Evolutionary conservation across 1,140 invertebrate genomes (phyloP), one percentile per base, ranked within the genome.

Genomic region (Batillaria attramentaria): DNA sequence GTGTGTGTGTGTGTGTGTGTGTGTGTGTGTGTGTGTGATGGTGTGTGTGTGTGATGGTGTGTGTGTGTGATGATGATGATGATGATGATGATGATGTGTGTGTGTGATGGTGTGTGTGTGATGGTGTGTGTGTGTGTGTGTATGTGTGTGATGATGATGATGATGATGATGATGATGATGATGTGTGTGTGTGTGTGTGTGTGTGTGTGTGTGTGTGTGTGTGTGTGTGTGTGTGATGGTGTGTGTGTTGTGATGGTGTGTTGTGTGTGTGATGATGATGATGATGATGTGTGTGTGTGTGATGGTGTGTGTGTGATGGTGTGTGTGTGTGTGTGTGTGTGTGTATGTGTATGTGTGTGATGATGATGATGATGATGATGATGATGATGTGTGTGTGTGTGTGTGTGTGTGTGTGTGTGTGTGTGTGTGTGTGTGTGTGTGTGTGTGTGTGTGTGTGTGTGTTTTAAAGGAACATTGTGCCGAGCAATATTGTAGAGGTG

Each of bases 161-260:
- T n/a, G n/a, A n/a, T n/a, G n/a, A n/a, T n/a, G n/a, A n/a, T n/a
- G n/a, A n/a, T n/a, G n/a, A n/a, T n/a, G n/a, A n/a, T n/a, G n/a
- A n/a, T 62, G 10, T 62, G 24, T 31, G 10, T 62, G 10, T 62
- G 57, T 24, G 46, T 50, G 46, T 50, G 46, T 50, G 46, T 50
- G 46, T 50, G 46, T 50, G 46, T 50, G 46, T 50, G 46, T 50
- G 46, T 50, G 46, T 50, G 46, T 50, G 46, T 50, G 46, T 50
- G 46, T 50, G 46, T 24, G 46, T 50, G 46, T 24, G 46, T 50
- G 46, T 24, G 46, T 50, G 46, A 13, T 10, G 10, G 46, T 50
- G 46, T 50, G 46, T 24, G 46, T 50, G 46, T 24, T 18, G 3
- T 6, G 33, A 8, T 10, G 8, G 3, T 62, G 57, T 18, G 10